These are phyloP conservation scores for Chloroceryle inda DNA, from an alignment of 2,797 vertebrate species.

Conservation along the genomic window DNA sequence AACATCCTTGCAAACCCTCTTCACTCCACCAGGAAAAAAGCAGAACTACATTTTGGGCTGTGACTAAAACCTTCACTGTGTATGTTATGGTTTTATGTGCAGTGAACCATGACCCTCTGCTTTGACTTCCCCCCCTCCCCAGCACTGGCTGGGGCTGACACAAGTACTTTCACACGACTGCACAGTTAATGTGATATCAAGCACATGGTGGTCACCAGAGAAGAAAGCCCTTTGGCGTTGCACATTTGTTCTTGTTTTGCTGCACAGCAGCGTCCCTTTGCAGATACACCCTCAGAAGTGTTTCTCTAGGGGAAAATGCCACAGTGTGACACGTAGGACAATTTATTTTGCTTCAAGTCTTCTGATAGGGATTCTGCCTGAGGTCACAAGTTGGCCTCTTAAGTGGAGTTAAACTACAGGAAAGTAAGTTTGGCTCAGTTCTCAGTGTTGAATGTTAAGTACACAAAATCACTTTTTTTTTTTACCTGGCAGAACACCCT, in stretches of 20 bases:
- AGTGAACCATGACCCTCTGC: background rate
- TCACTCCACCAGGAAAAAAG: background rate
- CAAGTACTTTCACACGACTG: background rate
- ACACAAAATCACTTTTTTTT: background rate
- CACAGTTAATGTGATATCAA: background rate
- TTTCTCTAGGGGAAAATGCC: background rate
- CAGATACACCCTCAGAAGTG: background rate
- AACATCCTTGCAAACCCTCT: background rate
- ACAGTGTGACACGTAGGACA: background rate
- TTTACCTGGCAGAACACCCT: background rate
- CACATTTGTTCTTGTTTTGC: background rate
- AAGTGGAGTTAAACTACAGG: background rate
- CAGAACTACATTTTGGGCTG: background rate
- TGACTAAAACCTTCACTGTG: background rate
- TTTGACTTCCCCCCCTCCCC: background rate
- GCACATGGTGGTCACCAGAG: rapidly evolving
- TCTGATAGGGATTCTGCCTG: background rate
- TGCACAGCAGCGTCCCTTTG: background rate
- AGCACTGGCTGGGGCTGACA: background rate
- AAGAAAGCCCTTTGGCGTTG: background rate
- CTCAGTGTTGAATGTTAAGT: background rate
- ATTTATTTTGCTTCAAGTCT: background rate
- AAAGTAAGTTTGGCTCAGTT: background rate
- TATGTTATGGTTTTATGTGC: rapidly evolving
- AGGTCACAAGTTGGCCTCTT: background rate